Percentiles rank a stretch among this genome's conserved stretches.
Evolutionary conservation across 2,888 invertebrate genomes (phyloP).

Genomic region (Harpagoxenus sublaevis): DNA sequence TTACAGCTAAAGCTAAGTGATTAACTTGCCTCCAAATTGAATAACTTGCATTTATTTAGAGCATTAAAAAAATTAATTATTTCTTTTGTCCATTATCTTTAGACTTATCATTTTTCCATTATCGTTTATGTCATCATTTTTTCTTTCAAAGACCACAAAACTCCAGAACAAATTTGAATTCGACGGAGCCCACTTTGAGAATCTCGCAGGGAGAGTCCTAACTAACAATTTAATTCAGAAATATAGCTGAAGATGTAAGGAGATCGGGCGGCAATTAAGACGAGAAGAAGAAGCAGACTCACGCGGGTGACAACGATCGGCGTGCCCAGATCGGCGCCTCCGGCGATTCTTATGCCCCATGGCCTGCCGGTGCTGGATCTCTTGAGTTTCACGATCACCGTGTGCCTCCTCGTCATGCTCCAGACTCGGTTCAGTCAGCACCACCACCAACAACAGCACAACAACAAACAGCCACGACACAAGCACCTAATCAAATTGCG

Average conservation of each 20-base stretch:
- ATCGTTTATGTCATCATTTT: not conserved
- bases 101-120: not conserved
- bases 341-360: constrained; percentile 96
- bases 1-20: not conserved
- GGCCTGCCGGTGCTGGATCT: constrained; percentile 91
- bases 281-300: constrained; percentile 83
- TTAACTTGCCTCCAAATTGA: not conserved
- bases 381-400: constrained; percentile 91
- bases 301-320: constrained; percentile 96
- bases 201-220: not conserved
- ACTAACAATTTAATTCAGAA: not conserved
- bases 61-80: not conserved
- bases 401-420: constrained; percentile 91
- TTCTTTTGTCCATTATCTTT: not conserved
- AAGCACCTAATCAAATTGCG: constrained; percentile 15
- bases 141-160: not conserved
- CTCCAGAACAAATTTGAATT: not conserved
- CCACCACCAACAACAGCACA: constrained; percentile 24
- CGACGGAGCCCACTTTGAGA: not conserved
- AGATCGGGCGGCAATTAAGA: not conserved
- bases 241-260: not conserved
- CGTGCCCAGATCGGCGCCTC: constrained; percentile 94
- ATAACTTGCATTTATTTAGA: not conserved
- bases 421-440: constrained; percentile 49
- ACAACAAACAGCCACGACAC: constrained; percentile 29